phyloP scores from a whole-genome alignment of 2,888 invertebrate species.

The Litoditis marina region DNA sequence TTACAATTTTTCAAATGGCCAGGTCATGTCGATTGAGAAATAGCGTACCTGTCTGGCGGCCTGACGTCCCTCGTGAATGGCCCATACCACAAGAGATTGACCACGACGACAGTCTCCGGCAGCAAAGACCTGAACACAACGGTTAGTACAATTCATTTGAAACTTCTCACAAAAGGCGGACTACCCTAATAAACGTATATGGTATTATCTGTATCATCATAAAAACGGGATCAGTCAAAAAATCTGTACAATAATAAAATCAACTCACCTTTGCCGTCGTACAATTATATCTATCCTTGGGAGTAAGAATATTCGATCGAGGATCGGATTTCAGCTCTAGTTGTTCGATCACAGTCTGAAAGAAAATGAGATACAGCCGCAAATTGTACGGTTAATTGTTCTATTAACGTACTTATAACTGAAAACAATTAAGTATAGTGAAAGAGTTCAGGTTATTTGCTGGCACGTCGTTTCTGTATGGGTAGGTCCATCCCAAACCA shows the following conservation, averaged over 20 bases:
- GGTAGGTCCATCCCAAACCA: no score
- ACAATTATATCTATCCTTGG: constrained; percentile 75
- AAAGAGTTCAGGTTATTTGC: no score
- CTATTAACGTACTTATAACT: no score
- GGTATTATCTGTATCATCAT: neutral
- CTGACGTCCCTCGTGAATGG: constrained; percentile 94
- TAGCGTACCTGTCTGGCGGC: constrained; percentile 79
- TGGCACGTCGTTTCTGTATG: no score
- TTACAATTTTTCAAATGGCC: no score
- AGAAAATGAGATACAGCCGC: neutral
- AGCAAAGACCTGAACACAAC: constrained; percentile 42
- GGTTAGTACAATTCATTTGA: neutral
- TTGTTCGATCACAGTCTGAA: constrained; percentile 78
- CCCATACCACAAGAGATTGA: constrained; percentile 98
- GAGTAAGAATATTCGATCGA: constrained; percentile 85
- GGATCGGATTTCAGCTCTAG: constrained; percentile 78
- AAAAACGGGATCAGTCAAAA: neutral
- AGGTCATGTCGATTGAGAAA: no score
- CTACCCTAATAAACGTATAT: no score
- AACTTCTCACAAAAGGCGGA: no score
- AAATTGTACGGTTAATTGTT: neutral
- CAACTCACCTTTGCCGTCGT: constrained; percentile 73
- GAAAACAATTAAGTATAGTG: no score
- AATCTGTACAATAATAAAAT: no score
- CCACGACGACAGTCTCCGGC: constrained; percentile 88